These are phyloP conservation scores for Chloropsis cyanopogon DNA, from an alignment of 2,113 vertebrate species.

Conservation along the genomic window DNA sequence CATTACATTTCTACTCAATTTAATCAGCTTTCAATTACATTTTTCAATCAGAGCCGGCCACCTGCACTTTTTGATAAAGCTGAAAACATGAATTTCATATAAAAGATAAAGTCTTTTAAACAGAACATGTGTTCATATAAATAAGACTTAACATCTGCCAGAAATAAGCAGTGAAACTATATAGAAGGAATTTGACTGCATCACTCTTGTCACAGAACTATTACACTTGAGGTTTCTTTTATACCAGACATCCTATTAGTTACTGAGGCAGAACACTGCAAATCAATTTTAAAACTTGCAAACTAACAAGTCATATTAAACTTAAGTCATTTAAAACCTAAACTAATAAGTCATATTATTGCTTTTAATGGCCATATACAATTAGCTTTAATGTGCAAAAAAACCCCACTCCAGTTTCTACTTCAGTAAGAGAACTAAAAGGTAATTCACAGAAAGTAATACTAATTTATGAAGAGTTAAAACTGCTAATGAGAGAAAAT, in stretches of 20 bases:
- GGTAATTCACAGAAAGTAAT: neutral
- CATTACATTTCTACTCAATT: neutral
- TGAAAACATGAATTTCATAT: neutral
- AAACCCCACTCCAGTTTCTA: neutral
- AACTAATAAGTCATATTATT: neutral
- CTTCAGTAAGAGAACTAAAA: neutral
- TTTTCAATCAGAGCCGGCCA: neutral
- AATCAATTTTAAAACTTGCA: neutral
- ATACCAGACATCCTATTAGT: neutral
- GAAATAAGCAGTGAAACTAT: neutral
- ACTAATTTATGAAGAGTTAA: neutral
- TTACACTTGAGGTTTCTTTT: neutral
- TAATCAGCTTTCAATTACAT: neutral
- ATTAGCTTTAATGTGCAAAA: neutral
- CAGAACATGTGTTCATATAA: neutral
- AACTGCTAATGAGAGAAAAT: neutral
- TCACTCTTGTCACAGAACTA: neutral
- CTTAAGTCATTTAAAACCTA: too few relatives aligned
- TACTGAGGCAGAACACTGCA: neutral
- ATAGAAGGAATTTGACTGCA: neutral
- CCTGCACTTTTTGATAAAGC: neutral
- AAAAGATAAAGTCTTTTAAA: neutral
- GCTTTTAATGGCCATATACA: neutral
- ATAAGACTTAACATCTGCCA: neutral
- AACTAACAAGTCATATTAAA: too few relatives aligned